Conservation (phyloP, 2,113 vertebrate species). For the Hypomesus transpacificus region DNA sequence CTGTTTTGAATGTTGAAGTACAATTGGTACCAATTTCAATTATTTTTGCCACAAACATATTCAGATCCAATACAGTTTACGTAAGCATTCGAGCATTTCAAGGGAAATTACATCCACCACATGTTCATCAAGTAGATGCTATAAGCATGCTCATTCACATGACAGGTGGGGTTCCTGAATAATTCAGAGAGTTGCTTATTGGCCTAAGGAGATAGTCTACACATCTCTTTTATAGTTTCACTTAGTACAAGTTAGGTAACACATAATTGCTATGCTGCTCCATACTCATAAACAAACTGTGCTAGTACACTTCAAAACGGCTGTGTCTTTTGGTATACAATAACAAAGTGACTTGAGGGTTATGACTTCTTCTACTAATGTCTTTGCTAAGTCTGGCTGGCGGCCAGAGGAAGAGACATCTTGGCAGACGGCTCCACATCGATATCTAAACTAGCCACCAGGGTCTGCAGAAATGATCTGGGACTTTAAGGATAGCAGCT, state of each 20-base stretch:
- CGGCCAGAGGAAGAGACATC: slow-evolving; percentile 50
- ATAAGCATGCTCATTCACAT: too few relatives aligned
- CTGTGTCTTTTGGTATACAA: slow-evolving; percentile 41
- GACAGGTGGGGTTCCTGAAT: too few relatives aligned
- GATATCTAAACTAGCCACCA: slow-evolving; percentile 69
- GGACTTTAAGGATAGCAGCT: slow-evolving; percentile 69
- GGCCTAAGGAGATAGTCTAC: too few relatives aligned
- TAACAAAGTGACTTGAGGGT: slow-evolving; percentile 41
- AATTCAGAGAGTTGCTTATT: too few relatives aligned
- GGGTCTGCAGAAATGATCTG: slow-evolving; percentile 62
- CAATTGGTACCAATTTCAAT: too few relatives aligned
- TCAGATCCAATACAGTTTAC: too few relatives aligned
- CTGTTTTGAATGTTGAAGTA: too few relatives aligned
- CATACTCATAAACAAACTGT: slow-evolving; percentile 10
- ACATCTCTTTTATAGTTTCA: too few relatives aligned
- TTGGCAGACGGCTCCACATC: slow-evolving; percentile 65
- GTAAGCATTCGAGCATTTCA: too few relatives aligned
- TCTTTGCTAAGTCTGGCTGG: slow-evolving; percentile 59
- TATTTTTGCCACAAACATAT: too few relatives aligned
- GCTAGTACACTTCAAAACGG: slow-evolving; percentile 30
- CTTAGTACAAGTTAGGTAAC: slow-evolving; percentile 27
- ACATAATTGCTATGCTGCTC: slow-evolving; percentile 6
- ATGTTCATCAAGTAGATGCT: too few relatives aligned
- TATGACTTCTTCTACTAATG: slow-evolving; percentile 61
- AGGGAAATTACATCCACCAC: too few relatives aligned